Conservation (phyloP, 2,797 vertebrate genomes). For the Cuculus canorus region DNA sequence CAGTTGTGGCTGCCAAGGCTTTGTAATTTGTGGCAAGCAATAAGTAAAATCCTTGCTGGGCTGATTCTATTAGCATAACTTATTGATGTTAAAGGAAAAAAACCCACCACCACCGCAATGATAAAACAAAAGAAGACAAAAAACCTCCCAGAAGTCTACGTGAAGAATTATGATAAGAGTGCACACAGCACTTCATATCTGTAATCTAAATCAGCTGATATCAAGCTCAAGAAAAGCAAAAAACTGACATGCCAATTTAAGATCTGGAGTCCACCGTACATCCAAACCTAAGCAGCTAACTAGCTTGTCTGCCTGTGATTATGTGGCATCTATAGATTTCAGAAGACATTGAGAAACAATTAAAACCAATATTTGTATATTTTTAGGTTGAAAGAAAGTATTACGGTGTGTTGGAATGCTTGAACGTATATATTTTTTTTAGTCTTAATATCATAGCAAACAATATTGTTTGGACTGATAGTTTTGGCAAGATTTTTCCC, state of each 20-base stretch:
- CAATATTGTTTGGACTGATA: neutral
- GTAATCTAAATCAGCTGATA: neutral
- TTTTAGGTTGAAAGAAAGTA: neutral
- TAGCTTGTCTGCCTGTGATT: neutral
- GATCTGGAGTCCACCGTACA: neutral
- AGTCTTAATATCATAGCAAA: neutral
- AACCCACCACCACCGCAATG: accelerated
- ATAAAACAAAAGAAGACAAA: neutral
- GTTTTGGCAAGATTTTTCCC: neutral
- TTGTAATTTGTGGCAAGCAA: neutral
- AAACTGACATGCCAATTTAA: neutral
- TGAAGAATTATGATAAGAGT: neutral
- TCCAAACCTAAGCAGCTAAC: neutral
- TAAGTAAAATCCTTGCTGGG: neutral
- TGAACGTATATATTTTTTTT: neutral
- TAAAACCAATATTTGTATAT: neutral
- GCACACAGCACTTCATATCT: neutral
- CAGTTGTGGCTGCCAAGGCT: neutral
- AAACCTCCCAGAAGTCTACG: neutral
- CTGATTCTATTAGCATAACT: neutral
- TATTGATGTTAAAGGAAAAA: neutral
- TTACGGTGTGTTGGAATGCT: neutral
- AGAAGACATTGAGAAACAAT: neutral
- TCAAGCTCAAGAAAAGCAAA: neutral
- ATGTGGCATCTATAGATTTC: neutral